Conservation (phyloP, 2,888 invertebrate genomes). For the Globia sparganii region DNA sequence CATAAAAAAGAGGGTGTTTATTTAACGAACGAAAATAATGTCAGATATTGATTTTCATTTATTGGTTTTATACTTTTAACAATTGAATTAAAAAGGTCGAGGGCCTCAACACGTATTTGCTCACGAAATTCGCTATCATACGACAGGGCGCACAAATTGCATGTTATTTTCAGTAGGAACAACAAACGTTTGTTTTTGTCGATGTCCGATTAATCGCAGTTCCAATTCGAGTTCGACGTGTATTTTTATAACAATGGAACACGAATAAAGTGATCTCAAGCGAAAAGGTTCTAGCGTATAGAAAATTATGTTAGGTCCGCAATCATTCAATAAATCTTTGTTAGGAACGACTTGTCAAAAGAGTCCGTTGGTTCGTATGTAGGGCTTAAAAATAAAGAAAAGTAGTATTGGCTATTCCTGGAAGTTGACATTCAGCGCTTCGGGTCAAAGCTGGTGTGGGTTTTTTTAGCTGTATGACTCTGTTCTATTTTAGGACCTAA, state of each 20-base stretch:
- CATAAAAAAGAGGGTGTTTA: conserved; percentile 9
- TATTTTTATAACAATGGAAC: conserved; percentile 39
- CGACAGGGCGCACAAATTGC: conserved; percentile 36
- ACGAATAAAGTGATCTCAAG: conserved; percentile 1
- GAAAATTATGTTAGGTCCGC: conserved; percentile 5
- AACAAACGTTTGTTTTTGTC: conserved; percentile 55
- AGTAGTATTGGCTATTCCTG: neutral
- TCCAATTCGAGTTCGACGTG: conserved; percentile 17
- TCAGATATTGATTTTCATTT: conserved; percentile 18
- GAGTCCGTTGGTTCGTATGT: neutral
- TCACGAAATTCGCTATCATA: conserved; percentile 33
- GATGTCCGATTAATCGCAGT: conserved; percentile 53
- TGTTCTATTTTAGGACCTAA: neutral
- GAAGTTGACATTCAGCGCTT: neutral
- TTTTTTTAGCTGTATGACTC: neutral
- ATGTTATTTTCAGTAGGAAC: conserved; percentile 42
- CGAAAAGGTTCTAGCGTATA: neutral
- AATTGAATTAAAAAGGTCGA: conserved; percentile 48
- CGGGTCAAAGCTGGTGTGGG: neutral
- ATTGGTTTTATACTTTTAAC: conserved; percentile 39
- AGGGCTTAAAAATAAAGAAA: neutral
- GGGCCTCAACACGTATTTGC: conserved; percentile 37
- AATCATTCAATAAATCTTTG: conserved; percentile 7
- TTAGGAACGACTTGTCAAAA: neutral
- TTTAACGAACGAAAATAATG: conserved; percentile 24